Evolutionary conservation across 2,888 invertebrate species (phyloP).

Genomic region (Morpho deidamia): DNA sequence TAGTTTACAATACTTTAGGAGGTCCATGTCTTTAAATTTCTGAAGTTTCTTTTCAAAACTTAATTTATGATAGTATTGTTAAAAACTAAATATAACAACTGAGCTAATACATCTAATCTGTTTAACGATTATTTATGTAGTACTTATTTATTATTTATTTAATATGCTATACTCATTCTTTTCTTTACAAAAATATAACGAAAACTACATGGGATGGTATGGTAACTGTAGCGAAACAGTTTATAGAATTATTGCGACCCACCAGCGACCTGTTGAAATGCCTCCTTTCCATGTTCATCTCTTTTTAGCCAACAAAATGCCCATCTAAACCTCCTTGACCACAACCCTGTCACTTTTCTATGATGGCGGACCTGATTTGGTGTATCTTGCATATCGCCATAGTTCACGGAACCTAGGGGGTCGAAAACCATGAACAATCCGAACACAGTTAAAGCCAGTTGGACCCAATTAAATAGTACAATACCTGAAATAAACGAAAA

Average conservation of each 20-base stretch:
- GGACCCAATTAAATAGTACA: conserved; percentile 89
- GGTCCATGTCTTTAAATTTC: no score
- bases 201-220: no score
- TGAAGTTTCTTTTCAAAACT: no score
- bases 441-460: conserved; percentile 84
- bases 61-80: no score
- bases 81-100: no score
- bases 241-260: not conserved
- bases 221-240: no score
- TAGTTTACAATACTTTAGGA: no score
- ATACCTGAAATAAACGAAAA: conserved; percentile 70
- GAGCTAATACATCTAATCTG: no score
- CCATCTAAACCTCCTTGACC: conserved; percentile 86
- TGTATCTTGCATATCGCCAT: conserved; percentile 80
- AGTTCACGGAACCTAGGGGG: conserved; percentile 84
- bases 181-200: no score
- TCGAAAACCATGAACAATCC: conserved; percentile 90
- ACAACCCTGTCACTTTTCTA: conserved; percentile 83
- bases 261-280: conserved; percentile 89
- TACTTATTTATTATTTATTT: no score
- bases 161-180: no score
- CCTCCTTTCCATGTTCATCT: conserved; percentile 87
- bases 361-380: conserved; percentile 83
- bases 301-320: conserved; percentile 85
- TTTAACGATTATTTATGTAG: no score